Percentiles rank a stretch among this genome's conserved stretches.
Conservation (phyloP, 2,888 invertebrate genomes). For the Trichogramma evanescens region DNA sequence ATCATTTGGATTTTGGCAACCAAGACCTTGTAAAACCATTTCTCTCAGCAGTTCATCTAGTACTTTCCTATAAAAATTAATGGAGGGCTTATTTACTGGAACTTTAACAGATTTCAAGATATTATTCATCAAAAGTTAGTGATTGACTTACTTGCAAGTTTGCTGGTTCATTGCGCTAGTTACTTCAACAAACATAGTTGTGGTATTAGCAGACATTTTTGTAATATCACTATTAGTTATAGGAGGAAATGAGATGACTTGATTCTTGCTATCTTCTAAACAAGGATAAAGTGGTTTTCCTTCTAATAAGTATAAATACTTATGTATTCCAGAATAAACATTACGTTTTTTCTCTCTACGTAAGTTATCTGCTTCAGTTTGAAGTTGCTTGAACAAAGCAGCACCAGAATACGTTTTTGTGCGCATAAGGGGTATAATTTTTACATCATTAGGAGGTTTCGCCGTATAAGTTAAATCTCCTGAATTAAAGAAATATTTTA, state of each 20-base stretch:
- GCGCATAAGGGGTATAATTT: conserved; percentile 62
- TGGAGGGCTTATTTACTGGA: neutral
- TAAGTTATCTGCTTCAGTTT: conserved; percentile 70
- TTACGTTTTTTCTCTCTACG: conserved; percentile 78
- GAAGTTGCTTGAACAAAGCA: conserved; percentile 61
- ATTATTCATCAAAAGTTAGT: no score
- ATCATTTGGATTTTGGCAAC: conserved; percentile 38
- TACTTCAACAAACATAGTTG: conserved; percentile 66
- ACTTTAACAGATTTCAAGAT: neutral
- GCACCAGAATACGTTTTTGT: conserved; percentile 58
- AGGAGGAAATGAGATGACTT: conserved; percentile 78
- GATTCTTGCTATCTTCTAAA: conserved; percentile 57
- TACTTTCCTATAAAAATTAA: conserved; percentile 48
- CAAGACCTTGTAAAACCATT: conserved; percentile 55
- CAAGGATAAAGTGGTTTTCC: conserved; percentile 69
- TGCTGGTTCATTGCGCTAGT: conserved; percentile 63
- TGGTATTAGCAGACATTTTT: conserved; percentile 66
- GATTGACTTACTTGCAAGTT: conserved; percentile 50
- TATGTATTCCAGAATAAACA: conserved; percentile 75
- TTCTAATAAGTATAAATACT: conserved; percentile 72
- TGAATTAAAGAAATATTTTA: conserved; percentile 30
- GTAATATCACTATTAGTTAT: conserved; percentile 77
- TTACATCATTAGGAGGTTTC: conserved; percentile 56
- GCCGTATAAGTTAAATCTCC: conserved; percentile 65
- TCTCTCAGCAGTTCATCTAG: conserved; percentile 63